Conservation (phyloP, 2,888 invertebrate genomes). For the Heteropelma amictum region DNA sequence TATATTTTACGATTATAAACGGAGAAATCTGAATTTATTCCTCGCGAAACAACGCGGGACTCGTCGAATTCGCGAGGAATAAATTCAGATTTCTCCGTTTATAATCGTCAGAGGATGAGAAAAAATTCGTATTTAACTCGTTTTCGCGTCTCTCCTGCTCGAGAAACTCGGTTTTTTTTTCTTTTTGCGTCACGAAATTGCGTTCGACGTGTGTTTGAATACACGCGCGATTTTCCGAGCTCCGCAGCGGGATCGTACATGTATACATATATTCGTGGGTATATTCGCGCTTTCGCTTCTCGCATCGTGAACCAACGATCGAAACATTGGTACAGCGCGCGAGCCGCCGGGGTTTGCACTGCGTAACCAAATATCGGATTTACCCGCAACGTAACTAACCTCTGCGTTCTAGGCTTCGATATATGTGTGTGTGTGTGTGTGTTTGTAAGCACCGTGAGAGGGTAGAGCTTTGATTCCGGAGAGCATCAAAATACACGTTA, state of each 20-base stretch:
- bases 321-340: not conserved
- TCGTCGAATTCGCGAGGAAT: no score
- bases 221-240: not conserved
- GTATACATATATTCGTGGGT: not conserved
- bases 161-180: no score
- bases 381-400: constrained; percentile 23
- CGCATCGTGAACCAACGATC: not conserved
- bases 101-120: no score
- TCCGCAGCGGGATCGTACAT: not conserved
- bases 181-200: no score
- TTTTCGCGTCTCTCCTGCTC: no score
- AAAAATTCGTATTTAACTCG: no score
- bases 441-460: not conserved
- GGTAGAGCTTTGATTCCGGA: not conserved
- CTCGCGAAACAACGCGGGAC: no score
- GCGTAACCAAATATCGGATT: constrained; percentile 33
- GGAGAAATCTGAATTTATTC: no score
- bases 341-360: constrained; percentile 19
- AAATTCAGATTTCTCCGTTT: no score
- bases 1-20: no score
- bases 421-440: not conserved
- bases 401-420: not conserved
- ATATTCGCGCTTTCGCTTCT: not conserved
- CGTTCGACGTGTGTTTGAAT: not conserved
- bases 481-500: not conserved